These are phyloP conservation scores for Aphaenogaster ashmeadi DNA, from an alignment of 1,140 invertebrate species.

Conservation along the genomic window DNA sequence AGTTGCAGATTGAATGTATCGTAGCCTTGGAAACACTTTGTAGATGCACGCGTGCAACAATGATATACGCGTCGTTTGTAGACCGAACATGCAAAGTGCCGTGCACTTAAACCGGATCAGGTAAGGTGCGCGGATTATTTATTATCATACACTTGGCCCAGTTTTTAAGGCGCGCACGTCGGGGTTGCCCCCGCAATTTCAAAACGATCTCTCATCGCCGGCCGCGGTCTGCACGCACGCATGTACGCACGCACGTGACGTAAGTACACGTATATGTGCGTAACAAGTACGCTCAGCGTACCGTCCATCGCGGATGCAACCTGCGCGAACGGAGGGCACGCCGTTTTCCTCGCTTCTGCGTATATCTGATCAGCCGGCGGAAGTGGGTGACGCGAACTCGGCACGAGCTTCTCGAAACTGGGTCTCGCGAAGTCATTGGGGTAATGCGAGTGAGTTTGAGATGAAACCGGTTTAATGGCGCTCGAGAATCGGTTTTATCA, in stretches of 20 bases:
- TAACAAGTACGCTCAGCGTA: not conserved
- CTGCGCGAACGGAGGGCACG: constrained; percentile 2
- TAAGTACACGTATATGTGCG: not conserved
- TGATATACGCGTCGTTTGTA: not conserved
- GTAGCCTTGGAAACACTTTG: not conserved
- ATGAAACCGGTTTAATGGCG: constrained; percentile 57
- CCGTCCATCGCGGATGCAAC: constrained; percentile 15
- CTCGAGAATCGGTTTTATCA: constrained; percentile 35
- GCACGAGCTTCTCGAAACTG: constrained; percentile 39
- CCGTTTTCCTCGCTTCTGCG: constrained; percentile 37
- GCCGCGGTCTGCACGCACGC: not conserved
- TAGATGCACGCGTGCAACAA: constrained; percentile 3
- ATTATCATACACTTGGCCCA: constrained; percentile 79
- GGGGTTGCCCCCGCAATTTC: constrained; percentile 60
- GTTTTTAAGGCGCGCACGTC: constrained; percentile 65
- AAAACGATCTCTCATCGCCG: constrained; percentile 22
- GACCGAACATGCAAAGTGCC: not conserved
- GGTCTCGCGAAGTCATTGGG: constrained; percentile 25
- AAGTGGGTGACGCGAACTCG: constrained; percentile 34
- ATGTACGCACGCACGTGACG: not conserved
- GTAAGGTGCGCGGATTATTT: constrained; percentile 75
- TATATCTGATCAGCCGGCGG: constrained; percentile 56
- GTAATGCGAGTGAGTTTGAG: constrained; percentile 19
- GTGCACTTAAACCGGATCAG: constrained; percentile 63
- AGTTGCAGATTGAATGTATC: not conserved